Evolutionary conservation across 2,797 vertebrate genomes (phyloP), one percentile per base, ranked within the genome.

Genomic region (Octomys mimax): DNA sequence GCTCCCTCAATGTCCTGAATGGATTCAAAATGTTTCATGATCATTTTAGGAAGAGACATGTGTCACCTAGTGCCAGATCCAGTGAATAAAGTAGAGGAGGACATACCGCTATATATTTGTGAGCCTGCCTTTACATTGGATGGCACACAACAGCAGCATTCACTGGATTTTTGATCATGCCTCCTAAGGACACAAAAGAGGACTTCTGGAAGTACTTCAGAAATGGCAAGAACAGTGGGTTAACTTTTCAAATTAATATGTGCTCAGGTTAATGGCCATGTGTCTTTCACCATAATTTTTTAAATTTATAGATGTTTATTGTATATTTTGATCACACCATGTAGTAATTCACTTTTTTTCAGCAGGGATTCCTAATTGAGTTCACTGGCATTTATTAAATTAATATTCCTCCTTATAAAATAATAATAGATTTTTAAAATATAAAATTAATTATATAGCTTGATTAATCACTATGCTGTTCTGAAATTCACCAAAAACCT

Each of bases 371-470:
- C 22, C 46, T 70, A 92, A 59, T 85, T 81, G 19, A 28, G 33
- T 95, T 87, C 28, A 19, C 83, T 82, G 80, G 19, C 24, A 79
- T 70, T 91, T 94, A 49, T 77, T 90, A 62, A 93, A 31, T 90
- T 85, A 78, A 52, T 73, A 88, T 36, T 93, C 22, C 12, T 93
- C 49, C 19, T 59, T 1, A 46, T 70, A 12, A 92, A 92, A 89
- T 90, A 73, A 46, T 95, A 42, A 83, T 46, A 39, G 5, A 42
- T 93, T 93, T 87, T 71, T 33, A 71, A 54, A 75, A 52, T 64
- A 52, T 33, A 71, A 64, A 91, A 64, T 83, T 54, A 12, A n/a
- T 71, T 93, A 6, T 83, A 10, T 87, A 79, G 22, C 89, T 89
- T 84, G 66, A 87, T 90, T 84, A 73, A 52, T 12, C 8, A 19